phyloP scores from a whole-genome alignment of 1,140 invertebrate species.

The Monochamus saltuarius region DNA sequence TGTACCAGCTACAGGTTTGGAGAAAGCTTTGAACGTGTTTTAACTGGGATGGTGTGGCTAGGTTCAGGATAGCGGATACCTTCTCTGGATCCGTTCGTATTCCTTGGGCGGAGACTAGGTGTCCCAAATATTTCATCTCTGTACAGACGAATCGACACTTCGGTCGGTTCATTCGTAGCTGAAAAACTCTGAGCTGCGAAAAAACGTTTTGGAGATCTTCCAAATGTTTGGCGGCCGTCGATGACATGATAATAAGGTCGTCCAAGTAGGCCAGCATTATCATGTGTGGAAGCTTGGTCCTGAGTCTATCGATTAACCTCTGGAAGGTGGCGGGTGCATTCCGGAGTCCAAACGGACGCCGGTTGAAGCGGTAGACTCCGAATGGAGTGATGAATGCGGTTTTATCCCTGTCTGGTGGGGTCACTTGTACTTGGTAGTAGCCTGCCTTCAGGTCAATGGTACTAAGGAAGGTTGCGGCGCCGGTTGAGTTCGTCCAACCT shows the following conservation, averaged over 20 bases:
- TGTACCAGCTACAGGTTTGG: neutral
- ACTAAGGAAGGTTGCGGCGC: slow-evolving; percentile 41
- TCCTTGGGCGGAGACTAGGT: too few species aligned
- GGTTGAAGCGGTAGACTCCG: neutral
- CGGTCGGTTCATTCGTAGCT: too few species aligned
- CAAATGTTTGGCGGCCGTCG: slow-evolving; percentile 41
- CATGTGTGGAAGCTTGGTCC: too few species aligned
- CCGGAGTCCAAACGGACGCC: neutral
- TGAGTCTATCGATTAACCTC: too few species aligned
- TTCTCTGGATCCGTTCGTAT: too few species aligned
- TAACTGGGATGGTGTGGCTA: too few species aligned
- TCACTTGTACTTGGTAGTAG: slow-evolving; percentile 29
- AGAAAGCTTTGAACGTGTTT: neutral
- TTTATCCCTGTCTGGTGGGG: neutral
- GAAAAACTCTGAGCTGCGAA: too few species aligned
- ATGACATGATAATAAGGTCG: slow-evolving; percentile 6
- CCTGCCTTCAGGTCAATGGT: slow-evolving; percentile 49
- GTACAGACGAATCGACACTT: too few species aligned
- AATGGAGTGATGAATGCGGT: neutral
- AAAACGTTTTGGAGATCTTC: too few species aligned
- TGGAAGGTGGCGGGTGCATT: neutral
- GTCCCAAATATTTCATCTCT: too few species aligned
- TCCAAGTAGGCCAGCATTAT: neutral
- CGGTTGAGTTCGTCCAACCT: slow-evolving; percentile 50
- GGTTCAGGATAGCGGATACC: too few species aligned